Conservation (phyloP, 2,113 vertebrate species). For the Hydrolagus affinis region DNA sequence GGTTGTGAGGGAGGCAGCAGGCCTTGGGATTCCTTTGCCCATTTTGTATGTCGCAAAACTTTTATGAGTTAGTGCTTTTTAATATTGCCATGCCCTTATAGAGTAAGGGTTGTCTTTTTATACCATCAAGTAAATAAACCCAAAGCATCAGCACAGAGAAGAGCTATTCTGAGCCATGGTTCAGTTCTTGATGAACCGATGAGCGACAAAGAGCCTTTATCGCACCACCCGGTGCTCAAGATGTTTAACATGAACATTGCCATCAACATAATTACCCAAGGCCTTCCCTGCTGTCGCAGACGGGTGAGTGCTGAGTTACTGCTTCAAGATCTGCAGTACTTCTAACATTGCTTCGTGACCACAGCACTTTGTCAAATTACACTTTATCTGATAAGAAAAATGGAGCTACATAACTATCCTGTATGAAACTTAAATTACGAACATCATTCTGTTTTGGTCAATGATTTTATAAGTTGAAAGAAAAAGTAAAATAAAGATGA, state of each 20-base stretch:
- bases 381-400: background rate
- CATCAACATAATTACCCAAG: slow-evolving; percentile 94
- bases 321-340: background rate
- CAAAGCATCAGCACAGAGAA: slow-evolving; percentile 48
- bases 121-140: background rate
- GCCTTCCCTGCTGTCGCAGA: slow-evolving; percentile 87
- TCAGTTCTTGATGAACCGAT: slow-evolving; percentile 69
- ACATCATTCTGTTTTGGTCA: background rate
- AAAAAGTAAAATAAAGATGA: background rate
- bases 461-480: background rate
- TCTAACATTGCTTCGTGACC: background rate
- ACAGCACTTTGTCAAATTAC: background rate
- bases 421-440: background rate
- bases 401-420: background rate
- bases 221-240: slow-evolving; percentile 86
- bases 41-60: slow-evolving; percentile 36
- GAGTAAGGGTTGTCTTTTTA: background rate
- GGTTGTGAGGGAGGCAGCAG: slow-evolving; percentile 59
- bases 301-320: slow-evolving; percentile 66
- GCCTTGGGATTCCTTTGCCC: slow-evolving; percentile 44
- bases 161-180: slow-evolving; percentile 58
- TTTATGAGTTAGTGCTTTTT: slow-evolving; percentile 32
- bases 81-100: slow-evolving; percentile 11
- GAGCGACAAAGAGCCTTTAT: slow-evolving; percentile 65
- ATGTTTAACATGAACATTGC: slow-evolving; percentile 98